Conservation (phyloP, 2,113 vertebrate species). For the Hippocampus guttulatus region DNA sequence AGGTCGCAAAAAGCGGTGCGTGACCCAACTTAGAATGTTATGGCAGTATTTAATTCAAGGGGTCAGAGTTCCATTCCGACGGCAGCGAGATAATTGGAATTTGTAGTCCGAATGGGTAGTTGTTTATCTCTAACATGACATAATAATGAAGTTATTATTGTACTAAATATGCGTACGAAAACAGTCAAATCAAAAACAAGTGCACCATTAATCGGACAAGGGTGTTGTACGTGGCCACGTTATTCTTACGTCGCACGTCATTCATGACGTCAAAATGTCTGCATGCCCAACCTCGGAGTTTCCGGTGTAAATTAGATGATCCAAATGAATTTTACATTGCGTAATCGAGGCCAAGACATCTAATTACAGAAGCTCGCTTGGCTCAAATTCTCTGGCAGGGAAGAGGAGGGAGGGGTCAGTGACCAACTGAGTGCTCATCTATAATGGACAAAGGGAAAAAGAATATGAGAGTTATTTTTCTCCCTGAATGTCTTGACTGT, state of each 20-base stretch:
- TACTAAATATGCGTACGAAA: not conserved
- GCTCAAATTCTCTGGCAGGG: slow-evolving; percentile 38
- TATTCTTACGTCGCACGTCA: too few species aligned
- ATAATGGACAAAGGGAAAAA: slow-evolving; percentile 23
- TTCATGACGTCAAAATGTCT: not conserved
- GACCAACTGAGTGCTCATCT: slow-evolving; percentile 21
- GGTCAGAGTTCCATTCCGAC: too few species aligned
- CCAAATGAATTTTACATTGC: not conserved
- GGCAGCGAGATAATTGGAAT: too few species aligned
- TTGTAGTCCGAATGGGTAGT: too few species aligned
- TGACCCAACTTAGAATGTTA: too few species aligned
- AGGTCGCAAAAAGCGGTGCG: too few species aligned
- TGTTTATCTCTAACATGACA: too few species aligned
- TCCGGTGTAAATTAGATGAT: not conserved
- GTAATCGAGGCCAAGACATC: not conserved
- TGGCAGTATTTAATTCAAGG: too few species aligned
- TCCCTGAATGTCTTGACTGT: not conserved
- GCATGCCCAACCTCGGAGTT: not conserved
- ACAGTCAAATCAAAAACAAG: not conserved
- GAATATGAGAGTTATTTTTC: not conserved
- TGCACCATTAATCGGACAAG: not conserved
- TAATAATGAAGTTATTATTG: too few species aligned
- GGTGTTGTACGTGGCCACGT: not conserved
- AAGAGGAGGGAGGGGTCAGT: slow-evolving; percentile 24
- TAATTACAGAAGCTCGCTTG: not conserved